Evolutionary conservation across 1,140 invertebrate species (phyloP).

Genomic region (Muscidifurax raptorellus): DNA sequence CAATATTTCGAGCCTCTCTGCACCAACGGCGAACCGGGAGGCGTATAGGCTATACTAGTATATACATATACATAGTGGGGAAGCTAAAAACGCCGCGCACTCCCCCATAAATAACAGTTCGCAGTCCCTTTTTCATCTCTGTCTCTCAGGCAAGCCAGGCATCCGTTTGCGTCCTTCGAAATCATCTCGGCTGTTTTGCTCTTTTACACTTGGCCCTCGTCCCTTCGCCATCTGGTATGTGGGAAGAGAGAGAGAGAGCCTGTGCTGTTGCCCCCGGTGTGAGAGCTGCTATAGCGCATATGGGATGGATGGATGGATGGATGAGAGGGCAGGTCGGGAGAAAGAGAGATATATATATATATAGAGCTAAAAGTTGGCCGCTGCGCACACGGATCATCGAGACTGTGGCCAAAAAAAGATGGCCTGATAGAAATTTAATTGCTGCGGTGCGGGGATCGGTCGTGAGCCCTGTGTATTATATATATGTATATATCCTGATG

Average conservation of each 20-base stretch:
- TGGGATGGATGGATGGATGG: not conserved
- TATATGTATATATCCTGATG: no score
- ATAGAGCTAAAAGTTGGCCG: not conserved
- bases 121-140: not conserved
- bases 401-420: no score
- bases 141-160: not conserved
- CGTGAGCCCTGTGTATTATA: no score
- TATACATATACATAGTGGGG: not conserved
- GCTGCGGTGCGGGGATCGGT: no score
- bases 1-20: not conserved
- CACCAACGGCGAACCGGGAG: not conserved
- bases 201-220: conserved; percentile 30
- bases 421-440: no score
- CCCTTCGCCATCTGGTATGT: conserved; percentile 39
- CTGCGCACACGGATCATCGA: no score
- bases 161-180: conserved; percentile 23
- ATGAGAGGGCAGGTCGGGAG: not conserved
- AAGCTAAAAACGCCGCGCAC: not conserved
- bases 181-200: conserved; percentile 36
- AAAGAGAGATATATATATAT: no score
- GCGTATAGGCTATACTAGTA: not conserved
- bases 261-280: not conserved
- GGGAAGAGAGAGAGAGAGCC: conserved; percentile 17
- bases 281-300: not conserved
- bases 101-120: conserved; percentile 36